Conservation (phyloP, 2,797 vertebrate species). For the Steatocranus sp. region DNA sequence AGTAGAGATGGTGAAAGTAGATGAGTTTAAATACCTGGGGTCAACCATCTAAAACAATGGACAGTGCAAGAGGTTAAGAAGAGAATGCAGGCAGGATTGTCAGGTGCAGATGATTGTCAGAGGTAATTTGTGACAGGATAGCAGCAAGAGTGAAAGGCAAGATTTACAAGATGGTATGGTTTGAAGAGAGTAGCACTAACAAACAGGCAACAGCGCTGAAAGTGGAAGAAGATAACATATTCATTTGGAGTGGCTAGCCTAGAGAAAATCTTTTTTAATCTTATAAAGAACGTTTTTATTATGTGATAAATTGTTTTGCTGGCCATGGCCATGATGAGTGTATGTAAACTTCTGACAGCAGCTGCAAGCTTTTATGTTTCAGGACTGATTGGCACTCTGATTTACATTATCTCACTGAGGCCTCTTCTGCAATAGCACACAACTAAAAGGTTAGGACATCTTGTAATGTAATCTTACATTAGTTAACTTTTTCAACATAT, state of each 20-base stretch:
- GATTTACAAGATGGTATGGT: background rate
- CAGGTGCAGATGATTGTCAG: background rate
- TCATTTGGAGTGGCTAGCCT: background rate
- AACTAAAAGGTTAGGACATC: background rate
- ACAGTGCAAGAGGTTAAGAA: background rate
- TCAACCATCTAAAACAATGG: background rate
- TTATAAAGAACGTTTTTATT: background rate
- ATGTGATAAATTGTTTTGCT: background rate
- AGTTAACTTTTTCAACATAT: background rate
- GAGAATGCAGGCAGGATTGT: background rate
- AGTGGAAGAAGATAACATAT: background rate
- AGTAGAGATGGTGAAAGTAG: background rate
- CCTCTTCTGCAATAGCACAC: background rate
- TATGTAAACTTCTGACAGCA: background rate
- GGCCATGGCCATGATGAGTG: background rate
- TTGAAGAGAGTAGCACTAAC: background rate
- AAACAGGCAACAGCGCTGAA: background rate
- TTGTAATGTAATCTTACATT: background rate
- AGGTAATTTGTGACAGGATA: background rate
- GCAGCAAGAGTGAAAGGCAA: background rate
- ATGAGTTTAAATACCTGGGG: background rate
- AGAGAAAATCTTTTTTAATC: background rate
- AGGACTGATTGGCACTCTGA: background rate
- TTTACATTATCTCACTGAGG: background rate
- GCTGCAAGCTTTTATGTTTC: background rate